These are phyloP conservation scores for Netelia inedita DNA, from an alignment of 2,888 invertebrate genomes.

Conservation along the genomic window DNA sequence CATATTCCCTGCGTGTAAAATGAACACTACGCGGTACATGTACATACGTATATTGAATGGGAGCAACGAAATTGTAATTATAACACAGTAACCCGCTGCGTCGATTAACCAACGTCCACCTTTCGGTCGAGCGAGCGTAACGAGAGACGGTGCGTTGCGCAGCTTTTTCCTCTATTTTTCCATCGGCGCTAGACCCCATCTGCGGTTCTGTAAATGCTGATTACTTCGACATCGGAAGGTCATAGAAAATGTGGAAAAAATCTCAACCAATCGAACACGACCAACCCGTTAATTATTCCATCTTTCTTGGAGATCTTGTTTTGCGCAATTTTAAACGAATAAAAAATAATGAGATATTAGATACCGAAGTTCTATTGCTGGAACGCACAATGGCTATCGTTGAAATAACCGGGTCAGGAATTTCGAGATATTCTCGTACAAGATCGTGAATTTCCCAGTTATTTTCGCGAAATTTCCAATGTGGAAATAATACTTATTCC, in stretches of 20 bases:
- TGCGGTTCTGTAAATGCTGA: slow-evolving; percentile 34
- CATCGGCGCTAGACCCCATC: slow-evolving; percentile 25
- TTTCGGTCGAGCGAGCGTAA: slow-evolving; percentile 57
- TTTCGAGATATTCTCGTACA: not conserved
- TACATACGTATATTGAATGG: slow-evolving; percentile 3
- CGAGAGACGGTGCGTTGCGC: slow-evolving; percentile 56
- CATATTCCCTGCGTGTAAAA: not conserved
- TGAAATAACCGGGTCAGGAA: not conserved
- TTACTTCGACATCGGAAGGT: slow-evolving; percentile 45
- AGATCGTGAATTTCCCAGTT: too few relatives aligned
- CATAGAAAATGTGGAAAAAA: slow-evolving; percentile 65
- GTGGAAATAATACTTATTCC: too few relatives aligned
- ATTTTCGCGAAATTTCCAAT: too few relatives aligned
- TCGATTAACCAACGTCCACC: slow-evolving; percentile 62
- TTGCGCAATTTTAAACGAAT: slow-evolving; percentile 48
- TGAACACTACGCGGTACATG: slow-evolving; percentile 1
- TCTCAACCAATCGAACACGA: slow-evolving; percentile 46
- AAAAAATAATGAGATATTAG: slow-evolving; percentile 41
- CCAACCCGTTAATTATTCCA: slow-evolving; percentile 54
- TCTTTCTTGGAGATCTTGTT: slow-evolving; percentile 55
- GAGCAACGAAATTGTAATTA: slow-evolving; percentile 59
- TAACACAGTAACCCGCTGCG: slow-evolving; percentile 34
- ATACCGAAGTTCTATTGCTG: slow-evolving; percentile 12
- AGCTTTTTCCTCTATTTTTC: slow-evolving; percentile 52
- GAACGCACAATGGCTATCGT: not conserved